These are phyloP conservation scores for Pithys albifrons DNA, from an alignment of 2,113 vertebrate species.

Conservation along the genomic window DNA sequence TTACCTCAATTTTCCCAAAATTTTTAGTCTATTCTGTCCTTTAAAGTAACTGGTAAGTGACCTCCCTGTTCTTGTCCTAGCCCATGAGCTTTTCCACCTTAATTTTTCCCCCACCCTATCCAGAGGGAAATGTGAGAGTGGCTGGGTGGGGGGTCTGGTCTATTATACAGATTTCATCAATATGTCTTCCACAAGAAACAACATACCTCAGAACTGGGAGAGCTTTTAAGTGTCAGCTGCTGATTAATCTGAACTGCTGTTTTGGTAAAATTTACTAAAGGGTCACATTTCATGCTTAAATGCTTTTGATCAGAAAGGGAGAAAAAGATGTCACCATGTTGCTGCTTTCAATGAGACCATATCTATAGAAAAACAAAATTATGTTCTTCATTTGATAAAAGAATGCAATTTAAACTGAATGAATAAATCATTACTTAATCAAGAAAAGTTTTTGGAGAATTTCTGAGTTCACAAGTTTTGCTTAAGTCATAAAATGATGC, in stretches of 20 bases:
- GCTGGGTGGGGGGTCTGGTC: neutral
- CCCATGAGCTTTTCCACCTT: accelerated
- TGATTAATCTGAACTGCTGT: neutral
- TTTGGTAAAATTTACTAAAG: neutral
- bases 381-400: neutral
- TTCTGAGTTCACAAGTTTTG: neutral
- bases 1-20: neutral
- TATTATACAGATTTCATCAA: neutral
- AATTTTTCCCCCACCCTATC: neutral
- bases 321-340: neutral
- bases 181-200: neutral
- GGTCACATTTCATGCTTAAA: neutral
- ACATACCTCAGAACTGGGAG: neutral
- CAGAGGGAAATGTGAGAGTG: neutral
- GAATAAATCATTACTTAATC: neutral
- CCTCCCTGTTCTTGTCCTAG: neutral
- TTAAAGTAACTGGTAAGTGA: neutral
- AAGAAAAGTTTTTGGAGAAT: neutral
- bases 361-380: neutral
- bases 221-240: neutral
- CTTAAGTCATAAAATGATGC: neutral
- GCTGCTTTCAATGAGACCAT: neutral
- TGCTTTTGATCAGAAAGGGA: neutral
- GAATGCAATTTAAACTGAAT: neutral
- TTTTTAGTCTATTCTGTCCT: neutral